These are phyloP conservation scores for Stomatorhinus walkeri DNA, from an alignment of 2,797 vertebrate genomes.

Conservation along the genomic window DNA sequence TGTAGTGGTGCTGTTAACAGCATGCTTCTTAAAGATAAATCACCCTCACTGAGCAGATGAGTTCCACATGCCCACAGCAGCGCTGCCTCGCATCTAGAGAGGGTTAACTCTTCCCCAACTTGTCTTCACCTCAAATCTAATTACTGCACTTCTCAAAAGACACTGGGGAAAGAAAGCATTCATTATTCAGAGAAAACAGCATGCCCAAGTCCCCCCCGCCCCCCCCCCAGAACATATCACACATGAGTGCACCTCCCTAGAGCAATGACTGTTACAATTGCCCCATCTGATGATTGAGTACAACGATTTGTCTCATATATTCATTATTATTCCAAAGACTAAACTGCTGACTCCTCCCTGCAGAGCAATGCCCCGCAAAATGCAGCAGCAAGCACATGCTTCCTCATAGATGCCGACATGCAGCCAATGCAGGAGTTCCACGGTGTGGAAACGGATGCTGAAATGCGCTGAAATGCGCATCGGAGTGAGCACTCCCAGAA, in stretches of 20 bases:
- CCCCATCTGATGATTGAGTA: not conserved
- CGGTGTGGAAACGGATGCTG: not conserved
- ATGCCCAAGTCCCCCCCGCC: not conserved
- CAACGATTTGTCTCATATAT: not conserved
- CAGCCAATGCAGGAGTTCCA: not conserved
- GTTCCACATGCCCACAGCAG: not conserved
- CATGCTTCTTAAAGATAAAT: slow-evolving; percentile 11
- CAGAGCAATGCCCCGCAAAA: not conserved
- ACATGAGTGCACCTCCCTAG: not conserved
- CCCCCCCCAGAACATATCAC: not conserved
- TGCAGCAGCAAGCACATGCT: not conserved
- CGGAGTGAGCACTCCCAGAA: too few species aligned
- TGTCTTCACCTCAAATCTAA: not conserved
- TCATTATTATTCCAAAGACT: not conserved
- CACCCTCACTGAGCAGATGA: not conserved
- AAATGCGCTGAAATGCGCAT: not conserved
- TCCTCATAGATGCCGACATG: not conserved
- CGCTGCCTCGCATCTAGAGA: slow-evolving; percentile 10
- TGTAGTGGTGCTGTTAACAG: not conserved
- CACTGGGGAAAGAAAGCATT: not conserved
- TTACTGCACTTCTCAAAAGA: not conserved
- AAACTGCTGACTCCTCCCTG: not conserved
- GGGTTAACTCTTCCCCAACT: slow-evolving; percentile 13
- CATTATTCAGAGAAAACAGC: not conserved
- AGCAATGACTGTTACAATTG: not conserved